Evolutionary conservation across 2,113 vertebrate genomes (phyloP).

Genomic region (human (Homo sapiens)): DNA sequence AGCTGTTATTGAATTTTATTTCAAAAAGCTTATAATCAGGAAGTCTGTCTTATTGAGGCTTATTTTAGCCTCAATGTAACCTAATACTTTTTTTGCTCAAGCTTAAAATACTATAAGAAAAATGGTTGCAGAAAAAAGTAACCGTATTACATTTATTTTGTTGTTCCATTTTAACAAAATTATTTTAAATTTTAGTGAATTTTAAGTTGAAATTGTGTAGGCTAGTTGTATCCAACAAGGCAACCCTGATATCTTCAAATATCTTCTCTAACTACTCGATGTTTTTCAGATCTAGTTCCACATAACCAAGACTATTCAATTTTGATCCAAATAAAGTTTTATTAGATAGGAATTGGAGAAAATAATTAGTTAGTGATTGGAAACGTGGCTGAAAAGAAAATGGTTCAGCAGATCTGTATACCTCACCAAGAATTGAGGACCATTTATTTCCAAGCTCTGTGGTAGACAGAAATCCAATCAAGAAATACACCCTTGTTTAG

Average conservation of each 20-base stretch:
- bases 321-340: slow-evolving; percentile 62
- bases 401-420: neutral
- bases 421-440: slow-evolving; percentile 31
- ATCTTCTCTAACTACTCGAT: neutral
- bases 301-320: slow-evolving; percentile 33
- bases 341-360: slow-evolving; percentile 53
- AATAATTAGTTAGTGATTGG: slow-evolving; percentile 60
- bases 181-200: neutral
- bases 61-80: slow-evolving; percentile 2
- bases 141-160: neutral
- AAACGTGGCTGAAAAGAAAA: slow-evolving; percentile 52
- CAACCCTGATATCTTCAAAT: neutral
- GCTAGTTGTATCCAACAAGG: neutral
- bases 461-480: slow-evolving; percentile 67
- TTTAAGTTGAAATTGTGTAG: neutral
- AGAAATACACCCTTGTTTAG: slow-evolving; percentile 60
- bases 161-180: neutral
- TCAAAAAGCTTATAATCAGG: neutral
- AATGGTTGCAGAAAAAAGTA: neutral
- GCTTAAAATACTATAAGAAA: neutral
- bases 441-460: slow-evolving; percentile 62
- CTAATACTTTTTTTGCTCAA: neutral
- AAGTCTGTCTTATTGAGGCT: neutral
- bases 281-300: slow-evolving; percentile 18
- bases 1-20: slow-evolving; percentile 2